A percentile compares a stretch with the other conserved stretches of the same genome.
These are phyloP conservation scores for Synanceia verrucosa DNA, from an alignment of 2,797 vertebrate species.

Conservation along the genomic window DNA sequence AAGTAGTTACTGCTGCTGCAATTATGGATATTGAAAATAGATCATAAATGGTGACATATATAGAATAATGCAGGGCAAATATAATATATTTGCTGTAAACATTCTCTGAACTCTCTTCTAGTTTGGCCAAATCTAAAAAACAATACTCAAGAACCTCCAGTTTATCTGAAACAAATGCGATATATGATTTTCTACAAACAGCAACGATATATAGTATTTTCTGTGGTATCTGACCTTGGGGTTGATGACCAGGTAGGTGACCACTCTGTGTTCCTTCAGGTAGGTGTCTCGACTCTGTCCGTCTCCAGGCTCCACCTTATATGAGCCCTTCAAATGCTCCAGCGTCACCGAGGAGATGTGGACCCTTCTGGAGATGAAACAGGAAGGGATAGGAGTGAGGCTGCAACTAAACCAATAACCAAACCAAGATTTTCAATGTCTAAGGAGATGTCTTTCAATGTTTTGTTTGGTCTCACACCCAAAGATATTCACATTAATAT, in stretches of 20 bases:
- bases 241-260: constrained; percentile 97
- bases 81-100: not conserved
- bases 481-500: no score
- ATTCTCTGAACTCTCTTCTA: no score
- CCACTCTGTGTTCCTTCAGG: constrained; percentile 93
- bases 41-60: not conserved
- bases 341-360: constrained; percentile 97
- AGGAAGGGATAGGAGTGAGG: no score
- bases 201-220: not conserved
- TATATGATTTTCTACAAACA: no score
- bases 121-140: no score
- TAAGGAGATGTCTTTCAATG: no score
- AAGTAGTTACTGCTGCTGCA: not conserved
- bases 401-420: no score
- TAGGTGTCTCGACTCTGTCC: constrained; percentile 93
- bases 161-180: no score
- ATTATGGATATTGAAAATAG: not conserved
- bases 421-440: no score
- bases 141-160: no score
- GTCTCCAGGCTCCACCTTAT: constrained; percentile 95
- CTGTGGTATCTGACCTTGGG: constrained; percentile 88
- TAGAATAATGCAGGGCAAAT: no score
- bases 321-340: constrained; percentile 94
- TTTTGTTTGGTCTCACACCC: no score
- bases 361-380: constrained; percentile 86